Evolutionary conservation across 2,888 invertebrate species (phyloP), one percentile per base, ranked within the genome.

Genomic region (Toxonevra muliebris): DNA sequence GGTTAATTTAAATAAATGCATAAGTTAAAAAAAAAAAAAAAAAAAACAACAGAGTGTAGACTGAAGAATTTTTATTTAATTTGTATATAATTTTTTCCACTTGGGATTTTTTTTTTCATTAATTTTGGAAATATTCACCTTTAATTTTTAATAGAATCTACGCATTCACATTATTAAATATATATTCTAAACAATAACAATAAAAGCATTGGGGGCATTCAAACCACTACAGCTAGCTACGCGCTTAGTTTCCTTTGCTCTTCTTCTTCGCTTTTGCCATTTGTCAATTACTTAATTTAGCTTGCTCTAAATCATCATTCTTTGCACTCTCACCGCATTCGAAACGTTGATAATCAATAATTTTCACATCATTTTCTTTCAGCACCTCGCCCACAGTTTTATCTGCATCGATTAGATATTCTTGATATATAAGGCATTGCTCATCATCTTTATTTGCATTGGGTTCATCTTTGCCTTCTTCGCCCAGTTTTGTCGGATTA

Each of bases 281-380:
- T 30, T 30, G 30, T 30, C 30, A 77, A 67, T 77, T 82, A 65
- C 75, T 76, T 66, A 77, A 72, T 73, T 80, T 76, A 7, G 76
- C 77, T 43, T 76, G 76, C 53, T 80, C 75, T 50, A 79, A 73
- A 42, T 79, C 76, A 9, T 79, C 73, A 53, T 75, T 74, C 48
- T 76, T 76, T 9, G 75, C 73, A 42, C 67, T 74, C 59, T 95
- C 96, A 1, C 97, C 97, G 82, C 95, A 94, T 81, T 95, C 94
- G 84, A 92, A 95, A 71, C 97, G 88, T 69, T 91, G 89, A 84
- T 94, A 97, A 84, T 96, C 94, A 10, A 94, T 78, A 19, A 97
- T 86, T 80, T 90, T 87, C 0, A 90, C 83, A 69, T 89, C 86
- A 75, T 92, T 87, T 71, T 90, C 89, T 61, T 90, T 85, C 65